These are phyloP conservation scores for Crepidodera aurea DNA, from an alignment of 2,888 invertebrate genomes.

Conservation along the genomic window DNA sequence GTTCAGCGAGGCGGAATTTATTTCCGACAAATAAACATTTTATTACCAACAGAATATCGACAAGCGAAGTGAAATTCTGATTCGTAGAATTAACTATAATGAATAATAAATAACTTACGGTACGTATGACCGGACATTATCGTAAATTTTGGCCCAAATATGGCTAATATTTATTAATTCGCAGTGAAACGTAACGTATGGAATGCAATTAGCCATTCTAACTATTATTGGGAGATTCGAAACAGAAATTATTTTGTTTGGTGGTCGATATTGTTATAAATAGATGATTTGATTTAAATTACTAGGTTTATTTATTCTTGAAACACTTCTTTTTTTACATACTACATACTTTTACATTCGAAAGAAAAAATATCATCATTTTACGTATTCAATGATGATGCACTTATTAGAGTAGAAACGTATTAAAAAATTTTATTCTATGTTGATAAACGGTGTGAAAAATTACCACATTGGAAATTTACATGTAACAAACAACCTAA, in stretches of 20 bases:
- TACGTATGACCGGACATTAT: constrained; percentile 29
- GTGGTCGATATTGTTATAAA: background rate
- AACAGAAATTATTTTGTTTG: background rate
- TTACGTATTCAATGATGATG: too few species aligned
- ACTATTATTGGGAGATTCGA: background rate
- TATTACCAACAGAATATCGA: constrained; percentile 9
- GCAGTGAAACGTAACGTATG: constrained; percentile 1
- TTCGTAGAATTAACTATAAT: constrained; percentile 27
- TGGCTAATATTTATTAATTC: constrained; percentile 27
- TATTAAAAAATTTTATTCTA: too few species aligned
- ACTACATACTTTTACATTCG: too few species aligned
- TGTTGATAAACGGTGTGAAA: too few species aligned
- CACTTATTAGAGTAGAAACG: too few species aligned
- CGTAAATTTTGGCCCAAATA: constrained; percentile 32
- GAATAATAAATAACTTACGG: constrained; percentile 34
- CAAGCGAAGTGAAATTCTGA: constrained; percentile 16
- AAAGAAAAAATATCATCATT: too few species aligned
- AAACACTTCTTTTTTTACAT: too few species aligned
- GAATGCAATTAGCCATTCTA: background rate
- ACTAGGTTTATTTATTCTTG: too few species aligned
- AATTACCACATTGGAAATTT: too few species aligned
- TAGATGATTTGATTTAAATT: too few species aligned
- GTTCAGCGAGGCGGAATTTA: constrained; percentile 11
- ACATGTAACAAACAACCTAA: too few species aligned
- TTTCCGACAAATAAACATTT: constrained; percentile 19